Percentiles rank a stretch among this genome's conserved stretches.
These are phyloP conservation scores for Parasteatoda lunata DNA, from an alignment of 2,888 invertebrate species.

Conservation along the genomic window DNA sequence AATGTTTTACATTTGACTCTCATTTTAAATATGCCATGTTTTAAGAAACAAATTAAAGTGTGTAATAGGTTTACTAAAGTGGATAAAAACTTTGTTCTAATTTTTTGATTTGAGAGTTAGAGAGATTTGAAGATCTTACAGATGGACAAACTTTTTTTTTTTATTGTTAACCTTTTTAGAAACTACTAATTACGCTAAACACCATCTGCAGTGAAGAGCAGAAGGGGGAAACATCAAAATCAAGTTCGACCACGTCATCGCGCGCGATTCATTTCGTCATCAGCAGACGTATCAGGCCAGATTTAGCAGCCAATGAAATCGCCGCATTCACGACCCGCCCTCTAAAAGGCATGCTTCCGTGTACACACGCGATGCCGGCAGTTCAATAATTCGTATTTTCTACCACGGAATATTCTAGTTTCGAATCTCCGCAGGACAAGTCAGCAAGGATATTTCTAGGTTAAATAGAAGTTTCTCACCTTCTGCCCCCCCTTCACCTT, in stretches of 20 bases:
- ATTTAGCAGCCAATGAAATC: constrained; percentile 44
- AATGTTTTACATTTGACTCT: too few relatives aligned
- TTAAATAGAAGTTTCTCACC: constrained; percentile 18
- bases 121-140: too few relatives aligned
- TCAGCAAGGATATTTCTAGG: constrained; percentile 47
- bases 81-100: too few relatives aligned
- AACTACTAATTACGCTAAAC: not conserved
- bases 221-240: not conserved
- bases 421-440: not conserved
- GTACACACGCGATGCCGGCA: constrained; percentile 35
- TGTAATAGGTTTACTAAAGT: too few relatives aligned
- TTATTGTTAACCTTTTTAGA: too few relatives aligned
- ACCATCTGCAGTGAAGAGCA: not conserved
- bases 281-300: constrained; percentile 54
- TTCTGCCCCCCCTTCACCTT: not conserved
- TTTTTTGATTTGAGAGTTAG: too few relatives aligned
- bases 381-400: constrained; percentile 1
- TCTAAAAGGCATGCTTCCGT: constrained; percentile 39
- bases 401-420: constrained; percentile 10
- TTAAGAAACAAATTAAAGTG: too few relatives aligned
- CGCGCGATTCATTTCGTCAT: constrained; percentile 45
- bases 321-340: not conserved
- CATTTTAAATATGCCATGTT: too few relatives aligned
- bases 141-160: too few relatives aligned
- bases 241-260: constrained; percentile 46